Evolutionary conservation across 2,888 invertebrate species (phyloP).

Genomic region (Resseliella maxima): DNA sequence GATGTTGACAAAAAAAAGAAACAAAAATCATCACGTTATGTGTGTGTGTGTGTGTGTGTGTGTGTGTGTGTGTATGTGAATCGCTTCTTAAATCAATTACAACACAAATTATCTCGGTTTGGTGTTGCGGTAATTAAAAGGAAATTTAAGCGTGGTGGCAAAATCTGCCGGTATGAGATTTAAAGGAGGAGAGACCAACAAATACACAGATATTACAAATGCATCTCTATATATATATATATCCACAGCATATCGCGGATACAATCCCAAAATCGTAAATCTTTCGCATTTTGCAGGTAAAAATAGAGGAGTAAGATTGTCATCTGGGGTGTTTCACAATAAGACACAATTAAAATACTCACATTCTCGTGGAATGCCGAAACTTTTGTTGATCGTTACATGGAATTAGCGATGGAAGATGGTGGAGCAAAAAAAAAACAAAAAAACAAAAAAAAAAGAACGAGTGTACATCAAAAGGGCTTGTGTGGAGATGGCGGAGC

Average conservation of each 20-base stretch:
- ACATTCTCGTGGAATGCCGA: conserved; percentile 48
- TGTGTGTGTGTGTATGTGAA: no score
- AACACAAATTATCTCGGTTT: conserved; percentile 11
- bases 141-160: conserved; percentile 31
- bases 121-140: conserved; percentile 44
- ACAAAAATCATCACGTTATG: not conserved
- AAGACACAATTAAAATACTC: conserved; percentile 55
- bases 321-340: conserved; percentile 55
- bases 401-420: conserved; percentile 14
- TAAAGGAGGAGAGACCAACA: not conserved
- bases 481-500: not conserved
- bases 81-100: conserved; percentile 37
- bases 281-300: conserved; percentile 46
- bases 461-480: not conserved
- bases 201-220: not conserved
- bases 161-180: not conserved
- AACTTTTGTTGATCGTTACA: conserved; percentile 46
- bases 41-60: not conserved
- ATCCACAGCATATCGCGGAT: not conserved
- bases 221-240: not conserved
- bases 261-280: conserved; percentile 53
- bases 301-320: conserved; percentile 6
- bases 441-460: not conserved
- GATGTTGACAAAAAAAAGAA: not conserved
- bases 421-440: not conserved